Conservation (phyloP, 2,113 vertebrate genomes). For the Xiphorhynchus elegans region DNA sequence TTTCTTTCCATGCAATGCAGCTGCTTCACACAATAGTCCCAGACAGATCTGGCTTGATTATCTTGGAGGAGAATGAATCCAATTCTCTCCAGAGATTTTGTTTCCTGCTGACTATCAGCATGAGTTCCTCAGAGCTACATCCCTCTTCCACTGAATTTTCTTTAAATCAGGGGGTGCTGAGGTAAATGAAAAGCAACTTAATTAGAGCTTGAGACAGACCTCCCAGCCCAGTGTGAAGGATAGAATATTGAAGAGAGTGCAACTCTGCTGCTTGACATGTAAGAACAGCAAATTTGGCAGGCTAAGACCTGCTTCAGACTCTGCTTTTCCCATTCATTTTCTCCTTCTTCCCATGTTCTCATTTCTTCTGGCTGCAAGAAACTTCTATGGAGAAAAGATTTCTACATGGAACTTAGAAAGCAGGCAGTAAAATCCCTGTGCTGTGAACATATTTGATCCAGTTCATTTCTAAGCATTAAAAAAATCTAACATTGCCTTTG, state of each 20-base stretch:
- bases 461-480: background rate
- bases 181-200: background rate
- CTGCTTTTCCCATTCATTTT: background rate
- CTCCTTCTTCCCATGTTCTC: background rate
- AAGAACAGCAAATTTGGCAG: background rate
- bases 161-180: background rate
- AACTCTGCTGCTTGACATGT: background rate
- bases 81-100: background rate
- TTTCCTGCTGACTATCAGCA: background rate
- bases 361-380: background rate
- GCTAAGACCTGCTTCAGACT: background rate
- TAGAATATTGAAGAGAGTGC: background rate
- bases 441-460: background rate
- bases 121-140: background rate
- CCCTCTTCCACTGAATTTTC: background rate
- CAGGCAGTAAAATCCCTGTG: background rate
- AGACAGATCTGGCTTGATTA: background rate
- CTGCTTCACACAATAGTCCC: background rate
- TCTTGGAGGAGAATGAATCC: background rate
- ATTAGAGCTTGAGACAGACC: background rate
- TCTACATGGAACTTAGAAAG: background rate
- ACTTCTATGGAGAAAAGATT: background rate
- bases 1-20: background rate
- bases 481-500: background rate
- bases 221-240: background rate